phyloP scores from a whole-genome alignment of 2,113 vertebrate species.

The Macquaria ambigua region DNA sequence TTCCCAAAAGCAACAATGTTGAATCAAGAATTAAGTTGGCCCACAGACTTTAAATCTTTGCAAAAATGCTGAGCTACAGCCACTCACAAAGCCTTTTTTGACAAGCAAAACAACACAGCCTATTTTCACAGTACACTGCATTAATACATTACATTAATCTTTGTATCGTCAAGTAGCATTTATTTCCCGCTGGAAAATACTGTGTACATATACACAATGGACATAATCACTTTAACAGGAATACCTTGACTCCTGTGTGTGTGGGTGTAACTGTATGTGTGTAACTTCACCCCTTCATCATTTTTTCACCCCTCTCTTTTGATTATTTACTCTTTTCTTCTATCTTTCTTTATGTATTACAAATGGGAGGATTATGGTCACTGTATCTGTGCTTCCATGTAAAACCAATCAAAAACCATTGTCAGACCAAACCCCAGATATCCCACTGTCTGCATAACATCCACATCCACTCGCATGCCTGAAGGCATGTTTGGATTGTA shows the following conservation, averaged over 20 bases:
- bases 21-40: slow-evolving; percentile 30
- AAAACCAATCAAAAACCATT: not conserved
- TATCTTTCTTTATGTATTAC: not conserved
- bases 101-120: slow-evolving; percentile 24
- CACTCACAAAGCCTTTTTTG: slow-evolving; percentile 10
- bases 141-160: slow-evolving; percentile 31
- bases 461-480: slow-evolving; percentile 2
- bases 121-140: not conserved
- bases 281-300: not conserved
- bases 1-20: slow-evolving; percentile 34
- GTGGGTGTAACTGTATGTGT: not conserved
- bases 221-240: slow-evolving; percentile 8
- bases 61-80: slow-evolving; percentile 32
- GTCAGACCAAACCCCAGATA: slow-evolving; percentile 3
- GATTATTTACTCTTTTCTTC: not conserved
- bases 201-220: slow-evolving; percentile 1
- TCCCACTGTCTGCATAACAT: slow-evolving; percentile 5
- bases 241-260: not conserved
- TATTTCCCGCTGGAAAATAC: not conserved
- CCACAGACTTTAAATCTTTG: slow-evolving; percentile 28
- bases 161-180: slow-evolving; percentile 14
- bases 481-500: slow-evolving; percentile 46
- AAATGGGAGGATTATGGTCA: not conserved
- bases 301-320: not conserved
- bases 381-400: not conserved